Base-by-base conservation (phyloP, 1,140 invertebrate genomes). In the Eurytemora carolleeae region DNA sequence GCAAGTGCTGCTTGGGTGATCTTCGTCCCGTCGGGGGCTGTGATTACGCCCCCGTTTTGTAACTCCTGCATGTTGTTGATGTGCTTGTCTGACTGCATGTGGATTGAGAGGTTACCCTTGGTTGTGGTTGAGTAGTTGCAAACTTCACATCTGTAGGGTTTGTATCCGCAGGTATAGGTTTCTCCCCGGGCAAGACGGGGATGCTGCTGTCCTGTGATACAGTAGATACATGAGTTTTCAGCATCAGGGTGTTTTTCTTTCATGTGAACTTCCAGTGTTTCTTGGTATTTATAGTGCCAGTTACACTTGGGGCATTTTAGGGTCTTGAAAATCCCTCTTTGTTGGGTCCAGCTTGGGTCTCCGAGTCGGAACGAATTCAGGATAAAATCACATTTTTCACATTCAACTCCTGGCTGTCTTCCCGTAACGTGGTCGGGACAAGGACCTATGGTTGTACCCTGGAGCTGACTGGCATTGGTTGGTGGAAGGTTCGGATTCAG, bases 201-300 rank as follows among this genome's bases (percentile, higher is more conserved):
- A 76, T 99, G 96, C 1, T 91, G 84, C 72, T 96, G 92, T 58
- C 90, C 91, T 61, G 93, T 90, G 67, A 97, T 84, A 73, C 95
- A 98, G 74, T 96, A 99, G 59, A 95, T 86, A 72, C 95, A 99
- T 55, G 86, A 90, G 15, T 89, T 92, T 70, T 98, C 93, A 64
- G 84, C 91, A 70, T 98, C 95, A 0, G 93, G 91, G 73, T 99
- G 96, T 72, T 99, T 99, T 70, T 99, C 95, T 71, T 98, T 96
- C 94, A 99, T 98, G 73, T 99, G 96, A 68, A 98, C 98, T 75
- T 98, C 96, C 52, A 99, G 76, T 1, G 95, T 98, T 73, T 99
- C 96, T 74, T 98, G 94, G 71, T 99, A 99, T 74, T 99, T 99
- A 75, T 98, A 99, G 74, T 99, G 95, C 96, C 96, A 99, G 75